Conservation (phyloP, 2,113 vertebrate genomes). For the Actenoides lindsayi region DNA sequence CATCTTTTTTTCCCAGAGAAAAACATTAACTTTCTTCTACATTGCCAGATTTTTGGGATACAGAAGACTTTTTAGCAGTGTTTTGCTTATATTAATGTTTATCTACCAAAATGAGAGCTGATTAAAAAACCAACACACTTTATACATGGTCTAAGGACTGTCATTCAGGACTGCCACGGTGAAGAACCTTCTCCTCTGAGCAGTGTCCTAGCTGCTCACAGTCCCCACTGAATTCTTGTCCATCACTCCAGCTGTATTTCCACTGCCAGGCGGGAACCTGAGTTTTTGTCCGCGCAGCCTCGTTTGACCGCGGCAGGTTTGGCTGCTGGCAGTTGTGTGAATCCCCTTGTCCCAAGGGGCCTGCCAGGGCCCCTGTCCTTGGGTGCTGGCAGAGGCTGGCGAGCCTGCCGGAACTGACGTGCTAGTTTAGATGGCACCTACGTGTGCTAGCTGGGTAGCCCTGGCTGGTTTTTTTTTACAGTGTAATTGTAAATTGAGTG, state of each 20-base stretch:
- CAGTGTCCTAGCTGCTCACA: background rate
- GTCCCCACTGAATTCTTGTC: fast-evolving
- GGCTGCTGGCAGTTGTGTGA: background rate
- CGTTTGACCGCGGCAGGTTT: fast-evolving
- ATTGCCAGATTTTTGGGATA: background rate
- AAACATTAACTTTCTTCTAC: background rate
- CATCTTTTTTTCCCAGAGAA: background rate
- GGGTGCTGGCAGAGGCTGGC: background rate
- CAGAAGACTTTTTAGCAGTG: background rate
- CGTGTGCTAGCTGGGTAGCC: background rate
- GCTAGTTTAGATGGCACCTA: fast-evolving
- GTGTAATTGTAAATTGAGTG: background rate
- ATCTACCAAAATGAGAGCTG: background rate
- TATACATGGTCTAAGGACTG: background rate
- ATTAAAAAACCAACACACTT: background rate
- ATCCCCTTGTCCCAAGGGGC: background rate
- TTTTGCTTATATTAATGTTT: background rate
- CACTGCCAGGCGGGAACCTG: background rate
- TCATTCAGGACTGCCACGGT: background rate
- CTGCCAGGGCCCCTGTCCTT: background rate
- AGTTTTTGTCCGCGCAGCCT: background rate
- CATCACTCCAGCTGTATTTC: background rate
- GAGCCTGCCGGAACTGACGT: background rate
- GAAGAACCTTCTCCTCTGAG: background rate
- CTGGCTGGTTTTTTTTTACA: background rate